Conservation (phyloP, 2,113 vertebrate species). For the Hyaena hyaena region DNA sequence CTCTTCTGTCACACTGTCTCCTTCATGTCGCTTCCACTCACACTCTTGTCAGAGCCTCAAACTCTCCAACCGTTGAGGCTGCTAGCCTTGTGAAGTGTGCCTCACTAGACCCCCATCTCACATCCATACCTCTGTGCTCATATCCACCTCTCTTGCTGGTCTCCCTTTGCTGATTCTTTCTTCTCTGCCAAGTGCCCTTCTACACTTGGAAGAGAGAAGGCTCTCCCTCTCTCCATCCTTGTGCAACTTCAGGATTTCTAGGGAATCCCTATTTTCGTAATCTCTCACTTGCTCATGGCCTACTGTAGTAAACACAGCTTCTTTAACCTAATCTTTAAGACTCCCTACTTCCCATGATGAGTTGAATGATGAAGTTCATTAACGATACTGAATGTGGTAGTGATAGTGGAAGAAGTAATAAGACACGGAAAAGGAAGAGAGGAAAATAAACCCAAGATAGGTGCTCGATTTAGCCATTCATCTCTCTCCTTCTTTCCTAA, state of each 20-base stretch:
- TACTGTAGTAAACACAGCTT: not conserved
- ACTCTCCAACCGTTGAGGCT: not conserved
- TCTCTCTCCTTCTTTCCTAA: not conserved
- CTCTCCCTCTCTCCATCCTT: not conserved
- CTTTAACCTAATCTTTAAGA: not conserved
- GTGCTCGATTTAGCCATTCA: not conserved
- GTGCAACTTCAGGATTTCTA: not conserved
- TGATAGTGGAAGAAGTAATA: conserved; percentile 53
- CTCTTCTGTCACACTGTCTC: not conserved
- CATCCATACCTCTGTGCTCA: not conserved
- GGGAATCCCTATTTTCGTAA: not conserved
- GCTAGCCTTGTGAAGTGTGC: not conserved
- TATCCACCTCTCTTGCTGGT: not conserved
- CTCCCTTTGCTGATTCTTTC: not conserved
- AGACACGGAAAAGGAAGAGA: conserved; percentile 13
- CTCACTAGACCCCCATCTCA: not conserved
- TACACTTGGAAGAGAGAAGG: not conserved
- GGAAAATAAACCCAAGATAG: not conserved
- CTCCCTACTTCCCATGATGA: not conserved
- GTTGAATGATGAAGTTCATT: not conserved
- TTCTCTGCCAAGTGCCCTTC: not conserved
- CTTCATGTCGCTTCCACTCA: not conserved
- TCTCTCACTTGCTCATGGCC: not conserved
- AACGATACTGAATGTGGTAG: not conserved
- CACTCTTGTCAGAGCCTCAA: not conserved